phyloP scores from a whole-genome alignment of 2,888 invertebrate genomes.

The Chrysodeixis includens region DNA sequence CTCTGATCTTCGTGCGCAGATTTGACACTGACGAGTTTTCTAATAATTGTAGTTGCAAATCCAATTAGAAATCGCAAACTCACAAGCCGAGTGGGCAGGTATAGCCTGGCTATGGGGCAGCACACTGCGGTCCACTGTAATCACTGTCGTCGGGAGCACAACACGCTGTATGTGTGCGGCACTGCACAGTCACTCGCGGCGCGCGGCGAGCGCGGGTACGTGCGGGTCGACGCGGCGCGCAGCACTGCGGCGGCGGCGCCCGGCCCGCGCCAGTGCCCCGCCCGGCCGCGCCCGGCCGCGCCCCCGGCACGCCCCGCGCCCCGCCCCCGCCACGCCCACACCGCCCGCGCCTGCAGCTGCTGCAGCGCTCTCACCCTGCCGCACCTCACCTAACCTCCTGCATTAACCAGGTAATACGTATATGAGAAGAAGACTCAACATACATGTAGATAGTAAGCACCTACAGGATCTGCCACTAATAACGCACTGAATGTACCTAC shows the following conservation, averaged over 20 bases:
- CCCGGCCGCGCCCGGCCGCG: slow-evolving; percentile 18
- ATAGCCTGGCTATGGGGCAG: slow-evolving; percentile 18
- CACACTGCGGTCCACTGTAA: slow-evolving; percentile 39
- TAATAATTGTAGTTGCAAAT: neutral
- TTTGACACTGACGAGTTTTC: neutral
- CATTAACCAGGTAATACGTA: too few relatives aligned
- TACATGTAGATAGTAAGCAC: too few relatives aligned
- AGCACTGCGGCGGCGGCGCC: slow-evolving; percentile 61
- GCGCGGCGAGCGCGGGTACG: slow-evolving; percentile 25
- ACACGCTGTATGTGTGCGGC: slow-evolving; percentile 8
- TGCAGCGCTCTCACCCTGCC: slow-evolving; percentile 36
- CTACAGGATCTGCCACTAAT: too few relatives aligned
- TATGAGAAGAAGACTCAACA: too few relatives aligned
- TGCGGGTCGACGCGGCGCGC: slow-evolving; percentile 70
- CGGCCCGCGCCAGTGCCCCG: slow-evolving; percentile 25
- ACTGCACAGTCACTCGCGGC: slow-evolving; percentile 48
- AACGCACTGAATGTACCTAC: too few relatives aligned
- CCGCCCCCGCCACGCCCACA: slow-evolving; percentile 22
- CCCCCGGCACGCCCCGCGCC: slow-evolving; percentile 27
- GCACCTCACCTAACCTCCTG: too few relatives aligned
- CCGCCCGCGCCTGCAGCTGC: slow-evolving; percentile 23
- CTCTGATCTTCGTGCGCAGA: neutral
- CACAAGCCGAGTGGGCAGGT: slow-evolving; percentile 4
- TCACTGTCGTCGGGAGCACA: slow-evolving; percentile 34
- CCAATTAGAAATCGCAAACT: slow-evolving; percentile 22